Evolutionary conservation across 2,797 vertebrate species (phyloP).

Genomic region (Euphonia xanthogaster): DNA sequence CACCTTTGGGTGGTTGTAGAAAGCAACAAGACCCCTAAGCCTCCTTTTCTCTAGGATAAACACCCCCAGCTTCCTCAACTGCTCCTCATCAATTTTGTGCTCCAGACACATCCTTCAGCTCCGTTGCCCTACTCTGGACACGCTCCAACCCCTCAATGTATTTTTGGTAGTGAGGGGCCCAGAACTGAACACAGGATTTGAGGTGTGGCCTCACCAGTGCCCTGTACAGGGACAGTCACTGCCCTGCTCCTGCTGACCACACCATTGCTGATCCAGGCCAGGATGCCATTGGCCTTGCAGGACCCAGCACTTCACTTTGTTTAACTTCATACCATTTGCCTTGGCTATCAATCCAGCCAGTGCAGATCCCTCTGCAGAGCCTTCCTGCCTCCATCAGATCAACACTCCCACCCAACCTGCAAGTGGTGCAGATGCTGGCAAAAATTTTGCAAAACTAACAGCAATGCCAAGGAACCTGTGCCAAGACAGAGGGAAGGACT

Average conservation of each 20-base stretch:
- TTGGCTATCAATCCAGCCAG: neutral
- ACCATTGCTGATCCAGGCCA: neutral
- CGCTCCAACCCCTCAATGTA: rapidly evolving
- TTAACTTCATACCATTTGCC: neutral
- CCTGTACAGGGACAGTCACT: rapidly evolving
- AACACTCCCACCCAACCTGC: rapidly evolving
- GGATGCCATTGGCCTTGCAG: neutral
- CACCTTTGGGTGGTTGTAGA: neutral
- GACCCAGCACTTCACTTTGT: neutral
- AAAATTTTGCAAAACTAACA: neutral
- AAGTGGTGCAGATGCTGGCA: neutral
- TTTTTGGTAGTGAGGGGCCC: rapidly evolving
- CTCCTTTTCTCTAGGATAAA: neutral
- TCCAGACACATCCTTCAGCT: neutral
- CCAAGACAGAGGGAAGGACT: neutral
- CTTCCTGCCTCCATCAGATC: neutral
- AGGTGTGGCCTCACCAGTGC: neutral
- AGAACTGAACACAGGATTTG: rapidly evolving
- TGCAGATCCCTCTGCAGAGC: neutral
- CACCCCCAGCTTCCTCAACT: neutral
- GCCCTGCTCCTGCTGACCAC: neutral
- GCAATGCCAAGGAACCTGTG: neutral
- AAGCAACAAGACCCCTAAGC: neutral
- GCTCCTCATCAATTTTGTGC: rapidly evolving
- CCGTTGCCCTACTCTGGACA: rapidly evolving